Conservation (phyloP, 2,113 vertebrate genomes). For the pig (Sus scrofa) region DNA sequence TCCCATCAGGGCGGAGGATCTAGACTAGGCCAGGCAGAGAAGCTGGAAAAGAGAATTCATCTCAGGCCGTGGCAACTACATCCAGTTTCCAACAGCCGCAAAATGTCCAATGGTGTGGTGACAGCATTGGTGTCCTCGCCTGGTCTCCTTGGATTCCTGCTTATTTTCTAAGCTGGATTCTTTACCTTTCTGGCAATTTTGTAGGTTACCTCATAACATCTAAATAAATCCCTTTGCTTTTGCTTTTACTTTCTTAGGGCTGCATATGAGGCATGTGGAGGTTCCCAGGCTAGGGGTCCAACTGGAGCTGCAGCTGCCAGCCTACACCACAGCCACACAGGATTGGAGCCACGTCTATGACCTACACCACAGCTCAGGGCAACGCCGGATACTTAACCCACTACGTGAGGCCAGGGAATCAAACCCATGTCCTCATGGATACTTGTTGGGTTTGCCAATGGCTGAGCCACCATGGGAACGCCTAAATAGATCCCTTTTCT, state of each 20-base stretch:
- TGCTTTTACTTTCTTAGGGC: too few species aligned
- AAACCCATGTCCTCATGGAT: too few species aligned
- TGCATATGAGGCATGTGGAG: too few species aligned
- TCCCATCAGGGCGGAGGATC: neutral
- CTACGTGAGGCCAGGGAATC: too few species aligned
- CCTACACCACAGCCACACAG: too few species aligned
- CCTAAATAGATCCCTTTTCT: neutral
- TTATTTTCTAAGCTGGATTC: neutral
- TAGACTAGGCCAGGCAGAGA: neutral
- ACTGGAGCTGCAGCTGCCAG: too few species aligned
- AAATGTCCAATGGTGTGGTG: neutral
- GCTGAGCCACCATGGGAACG: too few species aligned
- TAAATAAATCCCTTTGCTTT: neutral
- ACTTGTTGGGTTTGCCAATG: too few species aligned
- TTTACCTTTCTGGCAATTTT: neutral
- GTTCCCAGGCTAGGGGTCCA: too few species aligned
- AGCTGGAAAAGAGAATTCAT: neutral
- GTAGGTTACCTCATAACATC: neutral
- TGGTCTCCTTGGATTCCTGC: neutral
- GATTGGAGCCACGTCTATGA: too few species aligned
- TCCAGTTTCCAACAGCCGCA: neutral
- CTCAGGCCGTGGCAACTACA: neutral
- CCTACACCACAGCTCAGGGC: too few species aligned
- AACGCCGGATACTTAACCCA: too few species aligned
- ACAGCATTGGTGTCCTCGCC: neutral